Evolutionary conservation across 2,113 vertebrate genomes (phyloP).

Genomic region (Pavo muticus): DNA sequence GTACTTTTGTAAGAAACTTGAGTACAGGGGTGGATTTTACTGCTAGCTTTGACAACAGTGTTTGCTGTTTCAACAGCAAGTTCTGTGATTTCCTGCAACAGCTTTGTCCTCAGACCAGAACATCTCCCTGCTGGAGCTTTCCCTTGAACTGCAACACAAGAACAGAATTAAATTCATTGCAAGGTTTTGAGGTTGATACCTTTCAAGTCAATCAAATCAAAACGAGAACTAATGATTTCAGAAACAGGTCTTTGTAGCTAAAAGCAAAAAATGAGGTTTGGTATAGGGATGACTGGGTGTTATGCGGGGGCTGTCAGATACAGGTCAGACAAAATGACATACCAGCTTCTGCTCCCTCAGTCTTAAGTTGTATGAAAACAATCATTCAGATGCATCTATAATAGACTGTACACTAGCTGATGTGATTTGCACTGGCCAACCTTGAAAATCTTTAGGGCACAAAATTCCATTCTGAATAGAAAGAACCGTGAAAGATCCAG

Average conservation of each 20-base stretch:
- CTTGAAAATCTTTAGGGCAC: background rate
- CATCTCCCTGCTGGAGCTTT: background rate
- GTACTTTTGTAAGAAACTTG: background rate
- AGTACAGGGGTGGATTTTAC: background rate
- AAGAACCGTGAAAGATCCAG: background rate
- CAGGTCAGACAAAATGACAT: background rate
- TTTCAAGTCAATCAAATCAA: slow-evolving; percentile 6
- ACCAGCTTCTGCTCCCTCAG: background rate
- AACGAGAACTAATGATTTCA: slow-evolving; percentile 22
- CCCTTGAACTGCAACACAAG: slow-evolving; percentile 3
- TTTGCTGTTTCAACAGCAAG: slow-evolving; percentile 6
- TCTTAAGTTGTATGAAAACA: background rate
- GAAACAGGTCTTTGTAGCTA: background rate
- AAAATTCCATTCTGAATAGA: background rate
- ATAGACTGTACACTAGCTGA: slow-evolving; percentile 29
- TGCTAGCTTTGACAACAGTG: background rate
- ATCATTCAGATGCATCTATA: background rate
- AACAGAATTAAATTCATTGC: slow-evolving; percentile 25
- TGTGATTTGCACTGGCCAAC: background rate
- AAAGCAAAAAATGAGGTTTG: slow-evolving; percentile 1
- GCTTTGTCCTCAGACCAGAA: slow-evolving; percentile 25
- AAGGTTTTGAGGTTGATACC: background rate
- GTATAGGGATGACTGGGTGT: background rate
- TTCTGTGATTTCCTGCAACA: background rate
- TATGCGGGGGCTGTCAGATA: background rate